Evolutionary conservation across 2,797 vertebrate genomes (phyloP).

Genomic region (Austrolebias charrua): DNA sequence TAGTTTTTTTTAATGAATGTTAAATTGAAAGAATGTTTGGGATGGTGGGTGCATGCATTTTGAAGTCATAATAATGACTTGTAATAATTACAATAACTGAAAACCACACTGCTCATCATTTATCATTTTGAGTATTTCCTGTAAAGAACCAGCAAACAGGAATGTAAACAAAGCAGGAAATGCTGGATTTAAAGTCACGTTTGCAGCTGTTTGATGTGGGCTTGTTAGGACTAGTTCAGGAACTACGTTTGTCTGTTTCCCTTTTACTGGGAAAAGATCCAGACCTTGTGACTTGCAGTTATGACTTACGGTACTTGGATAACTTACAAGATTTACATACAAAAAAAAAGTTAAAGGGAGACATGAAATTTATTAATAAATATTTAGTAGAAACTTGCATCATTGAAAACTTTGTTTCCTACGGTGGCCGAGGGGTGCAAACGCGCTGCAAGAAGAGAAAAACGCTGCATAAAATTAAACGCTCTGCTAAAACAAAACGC

Average conservation of each 20-base stretch:
- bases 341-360: too few species aligned
- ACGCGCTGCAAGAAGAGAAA: too few species aligned
- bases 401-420: not conserved
- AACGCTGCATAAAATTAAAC: too few species aligned
- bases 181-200: not conserved
- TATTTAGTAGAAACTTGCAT: not conserved
- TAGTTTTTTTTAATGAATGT: too few species aligned
- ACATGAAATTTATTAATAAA: not conserved
- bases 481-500: too few species aligned
- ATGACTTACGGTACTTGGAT: too few species aligned
- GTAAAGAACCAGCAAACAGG: not conserved
- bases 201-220: slow-evolving; percentile 1
- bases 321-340: not conserved
- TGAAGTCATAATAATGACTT: too few species aligned
- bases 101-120: too few species aligned
- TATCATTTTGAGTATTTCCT: not conserved
- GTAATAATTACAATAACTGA: too few species aligned
- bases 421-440: too few species aligned
- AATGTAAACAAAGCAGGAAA: not conserved
- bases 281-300: not conserved
- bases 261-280: not conserved
- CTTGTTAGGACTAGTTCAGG: slow-evolving; percentile 1
- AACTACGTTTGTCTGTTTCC: not conserved
- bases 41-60: too few species aligned
- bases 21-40: too few species aligned